These are phyloP conservation scores for Amiota minor DNA, from an alignment of 2,888 invertebrate genomes.

Conservation along the genomic window DNA sequence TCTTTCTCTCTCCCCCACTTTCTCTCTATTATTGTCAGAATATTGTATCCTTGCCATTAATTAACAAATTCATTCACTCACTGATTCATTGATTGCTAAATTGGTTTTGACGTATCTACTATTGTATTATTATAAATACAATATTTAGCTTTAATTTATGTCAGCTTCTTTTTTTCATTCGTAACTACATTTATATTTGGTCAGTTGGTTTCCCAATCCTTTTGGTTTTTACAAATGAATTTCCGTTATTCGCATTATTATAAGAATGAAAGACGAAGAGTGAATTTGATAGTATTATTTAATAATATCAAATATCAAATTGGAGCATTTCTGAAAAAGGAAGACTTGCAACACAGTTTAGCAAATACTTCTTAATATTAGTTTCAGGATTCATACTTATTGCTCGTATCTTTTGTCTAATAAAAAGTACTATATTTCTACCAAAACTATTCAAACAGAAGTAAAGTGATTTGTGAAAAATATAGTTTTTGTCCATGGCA, in stretches of 20 bases:
- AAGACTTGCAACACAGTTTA: too few relatives aligned
- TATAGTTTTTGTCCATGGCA: too few relatives aligned
- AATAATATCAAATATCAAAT: too few relatives aligned
- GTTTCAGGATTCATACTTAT: too few relatives aligned
- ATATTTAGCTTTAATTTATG: slow-evolving; percentile 32
- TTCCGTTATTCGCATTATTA: slow-evolving; percentile 47
- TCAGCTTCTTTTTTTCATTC: slow-evolving; percentile 8
- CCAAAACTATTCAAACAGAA: too few relatives aligned
- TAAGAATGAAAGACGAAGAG: too few relatives aligned
- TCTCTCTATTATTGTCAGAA: slow-evolving; percentile 4
- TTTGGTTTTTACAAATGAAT: slow-evolving; percentile 50
- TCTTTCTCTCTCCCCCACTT: not conserved
- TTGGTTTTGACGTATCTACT: slow-evolving; percentile 47
- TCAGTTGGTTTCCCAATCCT: slow-evolving; percentile 17
- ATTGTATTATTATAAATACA: slow-evolving; percentile 43
- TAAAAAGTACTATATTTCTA: too few relatives aligned
- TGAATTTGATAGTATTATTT: too few relatives aligned
- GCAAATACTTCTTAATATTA: too few relatives aligned
- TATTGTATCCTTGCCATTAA: slow-evolving; percentile 32
- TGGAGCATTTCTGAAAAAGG: too few relatives aligned
- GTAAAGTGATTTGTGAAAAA: too few relatives aligned
- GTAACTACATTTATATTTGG: not conserved
- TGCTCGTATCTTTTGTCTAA: too few relatives aligned
- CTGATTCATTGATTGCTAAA: slow-evolving; percentile 29
- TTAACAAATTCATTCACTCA: slow-evolving; percentile 39